A percentile compares a stretch with the other conserved stretches of the same genome.
Evolutionary conservation across 1,140 invertebrate species (phyloP).

Genomic region (Nebria ingens): DNA sequence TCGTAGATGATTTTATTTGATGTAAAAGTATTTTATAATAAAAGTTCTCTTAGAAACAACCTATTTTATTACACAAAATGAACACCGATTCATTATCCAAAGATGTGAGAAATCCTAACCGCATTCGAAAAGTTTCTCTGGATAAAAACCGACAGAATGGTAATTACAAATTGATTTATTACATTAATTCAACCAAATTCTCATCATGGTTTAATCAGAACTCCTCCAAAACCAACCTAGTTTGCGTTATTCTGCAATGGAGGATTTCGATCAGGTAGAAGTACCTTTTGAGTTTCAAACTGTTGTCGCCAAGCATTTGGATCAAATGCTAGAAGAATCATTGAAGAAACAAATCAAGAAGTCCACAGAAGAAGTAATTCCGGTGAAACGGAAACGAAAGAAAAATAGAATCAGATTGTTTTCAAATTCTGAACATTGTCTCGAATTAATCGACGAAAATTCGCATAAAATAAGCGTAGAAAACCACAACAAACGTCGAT

Average conservation of each 20-base stretch:
- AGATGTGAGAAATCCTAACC: too few species aligned
- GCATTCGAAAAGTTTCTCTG: too few species aligned
- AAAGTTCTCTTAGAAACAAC: background rate
- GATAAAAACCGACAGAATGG: too few species aligned
- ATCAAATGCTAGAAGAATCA: background rate
- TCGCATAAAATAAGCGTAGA: background rate
- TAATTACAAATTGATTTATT: too few species aligned
- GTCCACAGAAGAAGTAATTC: background rate
- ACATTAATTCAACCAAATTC: too few species aligned
- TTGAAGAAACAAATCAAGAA: background rate
- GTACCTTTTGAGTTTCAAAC: background rate
- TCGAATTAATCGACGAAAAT: background rate
- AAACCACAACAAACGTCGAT: background rate
- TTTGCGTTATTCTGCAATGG: too few species aligned
- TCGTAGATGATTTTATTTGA: background rate
- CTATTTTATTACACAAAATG: background rate
- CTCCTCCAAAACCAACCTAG: too few species aligned
- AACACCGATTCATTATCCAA: background rate
- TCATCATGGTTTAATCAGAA: too few species aligned
- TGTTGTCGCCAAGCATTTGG: background rate
- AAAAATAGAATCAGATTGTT: constrained; percentile 1
- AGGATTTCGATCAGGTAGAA: too few species aligned
- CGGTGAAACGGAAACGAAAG: background rate
- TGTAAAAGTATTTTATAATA: background rate
- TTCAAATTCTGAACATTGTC: background rate